phyloP scores from a whole-genome alignment of 2,888 invertebrate genomes.

The Eristalis pertinax region DNA sequence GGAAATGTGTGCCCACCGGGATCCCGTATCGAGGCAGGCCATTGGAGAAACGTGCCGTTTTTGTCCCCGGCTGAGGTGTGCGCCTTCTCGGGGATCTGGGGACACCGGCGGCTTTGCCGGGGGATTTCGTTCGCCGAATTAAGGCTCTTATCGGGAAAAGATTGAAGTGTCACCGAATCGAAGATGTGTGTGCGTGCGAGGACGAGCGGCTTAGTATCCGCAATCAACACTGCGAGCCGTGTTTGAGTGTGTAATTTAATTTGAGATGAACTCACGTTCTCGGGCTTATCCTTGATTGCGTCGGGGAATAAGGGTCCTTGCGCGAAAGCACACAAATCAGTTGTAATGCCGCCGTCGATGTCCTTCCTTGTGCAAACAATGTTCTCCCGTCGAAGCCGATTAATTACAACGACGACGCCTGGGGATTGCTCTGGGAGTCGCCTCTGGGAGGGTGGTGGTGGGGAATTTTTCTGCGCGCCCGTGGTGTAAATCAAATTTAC shows the following conservation, averaged over 20 bases:
- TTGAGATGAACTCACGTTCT: constrained; percentile 13
- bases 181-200: background rate
- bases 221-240: constrained; percentile 3
- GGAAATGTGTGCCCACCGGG: background rate
- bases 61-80: background rate
- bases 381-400: background rate
- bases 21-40: background rate
- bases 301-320: background rate
- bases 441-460: background rate
- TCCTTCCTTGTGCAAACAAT: background rate
- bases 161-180: constrained; percentile 48
- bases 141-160: constrained; percentile 49
- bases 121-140: constrained; percentile 45
- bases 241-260: background rate
- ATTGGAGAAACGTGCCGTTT: background rate
- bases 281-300: constrained; percentile 4
- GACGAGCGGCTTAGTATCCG: background rate
- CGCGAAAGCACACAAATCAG: background rate
- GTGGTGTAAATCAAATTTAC: background rate
- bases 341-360: background rate
- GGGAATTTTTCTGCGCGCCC: background rate
- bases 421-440: too few relatives aligned
- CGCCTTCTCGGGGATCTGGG: background rate
- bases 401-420: background rate
- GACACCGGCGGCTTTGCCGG: constrained; percentile 14